Evolutionary conservation across 2,797 vertebrate species (phyloP).

Genomic region (Xiphophorus birchmanni): DNA sequence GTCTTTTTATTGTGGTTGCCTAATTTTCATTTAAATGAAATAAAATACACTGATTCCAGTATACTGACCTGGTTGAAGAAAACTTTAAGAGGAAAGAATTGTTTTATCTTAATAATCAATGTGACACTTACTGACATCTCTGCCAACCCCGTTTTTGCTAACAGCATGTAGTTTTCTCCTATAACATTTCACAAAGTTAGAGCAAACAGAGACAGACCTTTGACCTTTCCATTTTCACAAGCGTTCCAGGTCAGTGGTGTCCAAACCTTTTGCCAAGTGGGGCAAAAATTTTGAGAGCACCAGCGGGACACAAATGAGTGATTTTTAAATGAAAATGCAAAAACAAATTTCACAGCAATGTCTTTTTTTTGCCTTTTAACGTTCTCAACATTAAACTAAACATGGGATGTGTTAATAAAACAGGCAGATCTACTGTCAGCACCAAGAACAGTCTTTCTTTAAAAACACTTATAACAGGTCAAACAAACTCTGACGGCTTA

Average conservation of each 20-base stretch:
- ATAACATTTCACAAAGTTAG: not conserved
- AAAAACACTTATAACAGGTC: not conserved
- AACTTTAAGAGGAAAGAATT: no score
- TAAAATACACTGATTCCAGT: no score
- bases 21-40: not conserved
- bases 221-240: not conserved
- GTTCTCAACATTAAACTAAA: not conserved
- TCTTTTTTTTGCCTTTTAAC: no score
- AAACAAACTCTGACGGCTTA: no score
- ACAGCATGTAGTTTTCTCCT: not conserved
- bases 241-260: not conserved
- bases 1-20: not conserved
- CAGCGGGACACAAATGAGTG: not conserved
- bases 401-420: not conserved
- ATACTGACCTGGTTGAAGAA: not conserved
- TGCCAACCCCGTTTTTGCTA: not conserved
- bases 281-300: not conserved
- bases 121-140: no score
- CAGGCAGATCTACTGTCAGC: not conserved
- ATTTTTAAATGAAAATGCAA: not conserved
- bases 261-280: not conserved
- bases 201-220: not conserved
- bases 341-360: not conserved
- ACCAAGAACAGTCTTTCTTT: not conserved
- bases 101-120: no score